Evolutionary conservation across 2,888 invertebrate genomes (phyloP).

Genomic region (Hyposoter dolosus): DNA sequence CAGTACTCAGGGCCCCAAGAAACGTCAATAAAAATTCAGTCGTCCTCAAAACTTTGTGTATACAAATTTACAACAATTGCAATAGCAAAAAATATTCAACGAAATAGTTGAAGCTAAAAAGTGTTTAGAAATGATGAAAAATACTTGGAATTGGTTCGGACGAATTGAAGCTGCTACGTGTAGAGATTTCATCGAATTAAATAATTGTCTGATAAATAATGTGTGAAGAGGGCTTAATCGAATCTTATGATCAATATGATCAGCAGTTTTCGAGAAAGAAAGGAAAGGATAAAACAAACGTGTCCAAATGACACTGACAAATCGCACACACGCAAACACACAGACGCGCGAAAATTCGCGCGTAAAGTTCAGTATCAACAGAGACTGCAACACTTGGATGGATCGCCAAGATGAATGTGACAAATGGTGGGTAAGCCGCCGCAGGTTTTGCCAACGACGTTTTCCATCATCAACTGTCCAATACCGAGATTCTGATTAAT

Average conservation of each 20-base stretch:
- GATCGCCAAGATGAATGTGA: conserved; percentile 86
- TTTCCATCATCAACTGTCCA: conserved; percentile 78
- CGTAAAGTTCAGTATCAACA: conserved; percentile 84
- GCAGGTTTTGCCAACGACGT: conserved; percentile 82
- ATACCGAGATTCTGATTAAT: conserved; percentile 86
- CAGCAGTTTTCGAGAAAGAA: conserved; percentile 18
- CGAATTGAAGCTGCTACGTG: neutral
- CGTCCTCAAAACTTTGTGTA: neutral
- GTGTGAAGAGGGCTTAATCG: neutral
- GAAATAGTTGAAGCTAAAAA: neutral
- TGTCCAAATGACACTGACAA: neutral
- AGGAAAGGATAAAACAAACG: neutral
- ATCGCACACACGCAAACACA: conserved; percentile 6
- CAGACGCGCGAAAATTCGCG: conserved; percentile 13
- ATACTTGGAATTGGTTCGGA: neutral
- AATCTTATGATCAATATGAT: conserved; percentile 27
- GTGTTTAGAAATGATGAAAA: neutral
- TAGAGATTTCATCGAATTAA: neutral
- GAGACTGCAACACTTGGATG: conserved; percentile 87
- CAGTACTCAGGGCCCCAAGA: neutral
- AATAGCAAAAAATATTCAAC: neutral
- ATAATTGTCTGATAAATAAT: neutral
- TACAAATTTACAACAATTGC: neutral
- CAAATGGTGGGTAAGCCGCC: conserved; percentile 86
- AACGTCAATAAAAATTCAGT: neutral